phyloP scores from a whole-genome alignment of 1,140 invertebrate genomes.

The Sycophila sp. region DNA sequence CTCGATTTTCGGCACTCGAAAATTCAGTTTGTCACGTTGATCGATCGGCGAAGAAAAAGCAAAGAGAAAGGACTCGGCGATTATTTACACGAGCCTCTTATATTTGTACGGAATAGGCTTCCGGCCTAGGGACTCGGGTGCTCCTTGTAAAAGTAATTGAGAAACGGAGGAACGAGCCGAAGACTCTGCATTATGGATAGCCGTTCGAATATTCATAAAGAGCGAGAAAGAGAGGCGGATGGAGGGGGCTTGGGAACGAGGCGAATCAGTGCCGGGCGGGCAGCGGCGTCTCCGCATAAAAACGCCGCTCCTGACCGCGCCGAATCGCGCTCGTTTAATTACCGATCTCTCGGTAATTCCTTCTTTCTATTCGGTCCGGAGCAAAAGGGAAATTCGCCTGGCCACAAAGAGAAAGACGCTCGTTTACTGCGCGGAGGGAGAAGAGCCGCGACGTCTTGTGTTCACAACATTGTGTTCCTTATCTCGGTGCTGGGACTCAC shows the following conservation, averaged over 20 bases:
- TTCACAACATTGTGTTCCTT: slow-evolving; percentile 57
- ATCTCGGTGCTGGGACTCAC: slow-evolving; percentile 52
- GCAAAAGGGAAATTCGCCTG: slow-evolving; percentile 41
- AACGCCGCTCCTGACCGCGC: slow-evolving; percentile 12
- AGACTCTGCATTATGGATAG: slow-evolving; percentile 38
- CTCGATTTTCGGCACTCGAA: too few relatives aligned
- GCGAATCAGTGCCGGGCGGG: background rate
- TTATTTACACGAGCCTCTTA: background rate
- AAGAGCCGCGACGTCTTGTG: background rate
- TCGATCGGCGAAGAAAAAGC: background rate
- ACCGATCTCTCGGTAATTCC: slow-evolving; percentile 53
- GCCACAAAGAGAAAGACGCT: slow-evolving; percentile 44
- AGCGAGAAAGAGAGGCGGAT: background rate
- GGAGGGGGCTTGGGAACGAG: background rate
- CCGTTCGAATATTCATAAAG: slow-evolving; percentile 41
- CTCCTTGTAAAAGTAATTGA: slow-evolving; percentile 33
- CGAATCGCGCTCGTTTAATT: slow-evolving; percentile 41
- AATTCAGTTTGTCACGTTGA: too few relatives aligned
- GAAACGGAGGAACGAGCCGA: slow-evolving; percentile 15
- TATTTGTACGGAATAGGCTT: background rate
- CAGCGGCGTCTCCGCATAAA: slow-evolving; percentile 10
- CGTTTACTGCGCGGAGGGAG: slow-evolving; percentile 34
- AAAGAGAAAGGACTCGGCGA: background rate
- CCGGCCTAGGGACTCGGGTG: background rate
- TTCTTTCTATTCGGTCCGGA: slow-evolving; percentile 50